Conservation (phyloP, 1,140 invertebrate genomes). For the Chelonus insularis region DNA sequence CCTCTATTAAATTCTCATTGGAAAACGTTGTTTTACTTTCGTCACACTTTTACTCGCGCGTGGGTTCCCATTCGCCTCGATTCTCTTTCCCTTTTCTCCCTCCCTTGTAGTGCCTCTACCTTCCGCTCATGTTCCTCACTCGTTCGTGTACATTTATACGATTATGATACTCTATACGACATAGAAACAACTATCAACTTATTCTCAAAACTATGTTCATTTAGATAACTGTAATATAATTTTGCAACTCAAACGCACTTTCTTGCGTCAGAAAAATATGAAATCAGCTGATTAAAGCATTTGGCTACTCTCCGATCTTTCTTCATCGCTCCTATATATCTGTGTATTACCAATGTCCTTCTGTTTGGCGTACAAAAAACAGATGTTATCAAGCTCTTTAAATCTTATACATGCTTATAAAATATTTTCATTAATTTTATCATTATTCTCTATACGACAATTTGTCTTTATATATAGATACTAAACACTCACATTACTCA, state of each 20-base stretch:
- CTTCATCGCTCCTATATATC: background rate
- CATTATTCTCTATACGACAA: too few relatives aligned
- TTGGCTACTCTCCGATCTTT: background rate
- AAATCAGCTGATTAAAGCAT: background rate
- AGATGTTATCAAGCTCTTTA: too few relatives aligned
- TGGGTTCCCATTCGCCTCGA: constrained; percentile 22
- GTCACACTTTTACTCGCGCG: constrained; percentile 23
- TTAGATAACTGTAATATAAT: background rate
- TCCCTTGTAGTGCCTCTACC: background rate
- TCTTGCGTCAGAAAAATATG: constrained; percentile 1
- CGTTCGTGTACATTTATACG: background rate
- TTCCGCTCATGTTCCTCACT: background rate
- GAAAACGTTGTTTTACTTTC: constrained; percentile 21
- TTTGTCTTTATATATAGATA: too few relatives aligned
- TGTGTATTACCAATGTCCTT: too few relatives aligned
- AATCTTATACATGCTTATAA: too few relatives aligned
- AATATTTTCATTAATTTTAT: too few relatives aligned
- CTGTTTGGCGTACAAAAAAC: too few relatives aligned
- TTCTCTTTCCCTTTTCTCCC: constrained; percentile 24
- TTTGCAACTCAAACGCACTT: background rate
- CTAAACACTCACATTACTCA: too few relatives aligned
- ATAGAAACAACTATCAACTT: background rate
- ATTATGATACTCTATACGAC: too few relatives aligned
- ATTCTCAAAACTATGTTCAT: background rate
- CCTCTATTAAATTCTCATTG: background rate